Conservation (phyloP, 2,113 vertebrate genomes). For the Chloroceryle aenea region DNA sequence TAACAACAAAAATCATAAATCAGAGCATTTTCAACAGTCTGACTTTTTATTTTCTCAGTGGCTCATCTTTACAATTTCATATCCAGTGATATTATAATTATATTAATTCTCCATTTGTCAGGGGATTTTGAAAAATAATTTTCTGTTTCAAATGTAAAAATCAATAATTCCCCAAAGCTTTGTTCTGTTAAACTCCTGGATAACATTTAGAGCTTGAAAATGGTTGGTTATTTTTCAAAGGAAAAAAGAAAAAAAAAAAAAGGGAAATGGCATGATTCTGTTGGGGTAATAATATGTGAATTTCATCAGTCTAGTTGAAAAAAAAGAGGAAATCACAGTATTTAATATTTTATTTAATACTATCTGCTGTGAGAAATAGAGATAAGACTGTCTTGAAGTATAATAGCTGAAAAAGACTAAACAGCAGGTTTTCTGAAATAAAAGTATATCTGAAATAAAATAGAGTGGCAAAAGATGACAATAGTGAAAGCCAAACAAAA, state of each 20-base stretch:
- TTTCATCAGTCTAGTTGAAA: slow-evolving; percentile 9
- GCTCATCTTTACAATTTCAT: slow-evolving; percentile 10
- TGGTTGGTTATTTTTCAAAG: neutral
- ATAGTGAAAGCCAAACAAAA: slow-evolving; percentile 43
- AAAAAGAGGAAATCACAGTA: neutral
- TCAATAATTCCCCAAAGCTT: slow-evolving; percentile 9
- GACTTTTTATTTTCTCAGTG: neutral
- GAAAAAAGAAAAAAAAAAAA: neutral
- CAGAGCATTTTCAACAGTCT: neutral
- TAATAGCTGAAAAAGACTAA: neutral
- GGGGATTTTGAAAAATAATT: neutral
- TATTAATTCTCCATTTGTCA: neutral
- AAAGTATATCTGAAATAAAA: slow-evolving; percentile 23
- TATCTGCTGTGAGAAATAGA: neutral
- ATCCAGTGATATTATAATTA: slow-evolving; percentile 28
- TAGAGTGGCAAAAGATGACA: slow-evolving; percentile 8
- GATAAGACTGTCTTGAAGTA: neutral
- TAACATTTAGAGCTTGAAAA: slow-evolving; percentile 9
- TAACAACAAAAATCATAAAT: neutral
- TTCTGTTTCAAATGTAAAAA: slow-evolving; percentile 31
- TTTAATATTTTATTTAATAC: slow-evolving; percentile 32
- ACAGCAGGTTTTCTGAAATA: slow-evolving; percentile 12
- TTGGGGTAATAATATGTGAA: neutral
- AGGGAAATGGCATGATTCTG: neutral
- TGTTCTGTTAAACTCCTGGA: neutral